A percentile compares a stretch with the other conserved stretches of the same genome.
Conservation (phyloP, 2,113 vertebrate genomes). For the Gyps fulvus region DNA sequence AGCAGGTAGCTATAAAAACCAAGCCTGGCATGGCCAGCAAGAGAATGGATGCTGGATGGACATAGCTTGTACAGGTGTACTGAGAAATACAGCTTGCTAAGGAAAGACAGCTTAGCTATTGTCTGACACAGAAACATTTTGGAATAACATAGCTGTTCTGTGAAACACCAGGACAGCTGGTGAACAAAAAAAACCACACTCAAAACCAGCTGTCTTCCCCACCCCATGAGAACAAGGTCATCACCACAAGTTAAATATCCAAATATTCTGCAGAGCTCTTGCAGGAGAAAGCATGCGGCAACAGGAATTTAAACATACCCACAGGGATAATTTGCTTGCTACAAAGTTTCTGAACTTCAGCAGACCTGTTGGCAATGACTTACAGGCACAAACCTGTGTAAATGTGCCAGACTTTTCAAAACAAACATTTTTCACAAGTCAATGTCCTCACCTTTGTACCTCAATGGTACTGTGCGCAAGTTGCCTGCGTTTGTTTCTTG, state of each 20-base stretch:
- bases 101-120: neutral
- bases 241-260: rapidly evolving
- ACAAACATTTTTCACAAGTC: neutral
- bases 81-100: neutral
- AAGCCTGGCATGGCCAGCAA: neutral
- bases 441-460: neutral
- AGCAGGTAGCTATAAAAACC: neutral
- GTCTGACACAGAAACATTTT: neutral
- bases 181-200: neutral
- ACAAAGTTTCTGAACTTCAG: neutral
- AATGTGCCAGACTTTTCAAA: neutral
- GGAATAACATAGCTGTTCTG: neutral
- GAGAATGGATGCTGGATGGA: neutral
- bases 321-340: neutral
- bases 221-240: rapidly evolving
- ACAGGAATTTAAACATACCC: neutral
- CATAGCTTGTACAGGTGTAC: neutral
- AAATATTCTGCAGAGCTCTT: neutral
- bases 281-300: rapidly evolving
- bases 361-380: neutral
- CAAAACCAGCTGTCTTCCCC: neutral
- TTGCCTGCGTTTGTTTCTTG: neutral
- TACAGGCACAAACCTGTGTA: neutral
- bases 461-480: rapidly evolving
- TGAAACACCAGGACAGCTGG: neutral